Conservation (phyloP, 2,797 vertebrate species). For the Alectoris magna region DNA sequence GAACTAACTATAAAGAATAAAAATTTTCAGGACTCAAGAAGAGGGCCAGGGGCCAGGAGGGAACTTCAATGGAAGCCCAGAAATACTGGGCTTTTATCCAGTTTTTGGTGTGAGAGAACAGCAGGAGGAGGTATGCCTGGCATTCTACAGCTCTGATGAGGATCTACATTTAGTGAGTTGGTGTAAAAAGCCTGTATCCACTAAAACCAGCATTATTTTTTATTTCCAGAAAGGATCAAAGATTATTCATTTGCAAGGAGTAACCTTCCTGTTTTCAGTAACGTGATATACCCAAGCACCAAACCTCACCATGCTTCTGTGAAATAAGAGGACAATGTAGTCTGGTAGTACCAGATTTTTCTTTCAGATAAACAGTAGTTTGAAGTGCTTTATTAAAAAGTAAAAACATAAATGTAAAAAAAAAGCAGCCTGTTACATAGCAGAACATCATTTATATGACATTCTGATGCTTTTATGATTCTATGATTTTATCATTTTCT, state of each 20-base stretch:
- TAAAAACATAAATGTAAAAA: neutral
- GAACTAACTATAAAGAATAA: neutral
- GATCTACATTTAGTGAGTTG: neutral
- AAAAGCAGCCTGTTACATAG: neutral
- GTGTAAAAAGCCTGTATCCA: neutral
- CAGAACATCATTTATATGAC: neutral
- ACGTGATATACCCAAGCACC: neutral
- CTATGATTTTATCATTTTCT: neutral
- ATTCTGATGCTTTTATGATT: too few relatives aligned
- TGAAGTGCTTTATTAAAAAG: neutral
- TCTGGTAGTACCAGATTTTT: neutral
- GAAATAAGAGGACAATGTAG: neutral
- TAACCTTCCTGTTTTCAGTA: neutral
- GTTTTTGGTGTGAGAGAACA: neutral
- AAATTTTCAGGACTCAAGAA: neutral
- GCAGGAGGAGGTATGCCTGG: fast-evolving
- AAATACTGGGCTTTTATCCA: neutral
- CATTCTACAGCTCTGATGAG: neutral
- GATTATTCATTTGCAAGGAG: neutral
- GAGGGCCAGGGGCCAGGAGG: neutral
- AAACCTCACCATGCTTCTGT: neutral
- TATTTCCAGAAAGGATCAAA: neutral
- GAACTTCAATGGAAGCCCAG: neutral
- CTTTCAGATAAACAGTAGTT: neutral
- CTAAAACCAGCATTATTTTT: neutral